Conservation (phyloP, 2,888 invertebrate genomes). For the Caenorhabditis uteleia region DNA sequence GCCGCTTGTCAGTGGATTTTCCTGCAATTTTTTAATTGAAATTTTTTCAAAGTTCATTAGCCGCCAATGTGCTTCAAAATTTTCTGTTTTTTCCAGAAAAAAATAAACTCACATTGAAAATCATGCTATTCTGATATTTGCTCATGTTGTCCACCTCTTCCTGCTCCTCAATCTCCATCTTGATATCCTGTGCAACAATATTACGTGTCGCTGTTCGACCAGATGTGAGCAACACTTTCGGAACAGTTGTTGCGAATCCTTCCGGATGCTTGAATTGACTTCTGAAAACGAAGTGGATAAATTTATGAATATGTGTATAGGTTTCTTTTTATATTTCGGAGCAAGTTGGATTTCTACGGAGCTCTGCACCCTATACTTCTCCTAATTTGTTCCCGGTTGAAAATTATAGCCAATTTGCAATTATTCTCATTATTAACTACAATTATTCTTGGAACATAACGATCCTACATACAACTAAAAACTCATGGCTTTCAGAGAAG, state of each 20-base stretch:
- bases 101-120: conserved; percentile 40
- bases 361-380: no score
- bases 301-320: not conserved
- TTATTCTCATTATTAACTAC: no score
- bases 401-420: no score
- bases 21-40: conserved; percentile 16
- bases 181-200: conserved; percentile 7
- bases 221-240: conserved; percentile 9
- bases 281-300: conserved; percentile 12
- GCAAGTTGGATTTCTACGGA: no score
- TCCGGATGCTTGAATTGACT: conserved; percentile 24
- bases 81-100: no score
- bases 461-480: no score
- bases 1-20: conserved; percentile 28
- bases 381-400: no score
- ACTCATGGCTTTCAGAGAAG: no score
- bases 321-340: no score
- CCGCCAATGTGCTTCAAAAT: no score
- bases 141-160: conserved; percentile 22
- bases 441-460: no score
- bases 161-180: conserved; percentile 5
- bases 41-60: not conserved
- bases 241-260: conserved; percentile 26
- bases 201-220: conserved; percentile 6
- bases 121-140: conserved; percentile 34